Base-by-base conservation (phyloP, 2,113 vertebrate species). In the Corvus cornix region DNA sequence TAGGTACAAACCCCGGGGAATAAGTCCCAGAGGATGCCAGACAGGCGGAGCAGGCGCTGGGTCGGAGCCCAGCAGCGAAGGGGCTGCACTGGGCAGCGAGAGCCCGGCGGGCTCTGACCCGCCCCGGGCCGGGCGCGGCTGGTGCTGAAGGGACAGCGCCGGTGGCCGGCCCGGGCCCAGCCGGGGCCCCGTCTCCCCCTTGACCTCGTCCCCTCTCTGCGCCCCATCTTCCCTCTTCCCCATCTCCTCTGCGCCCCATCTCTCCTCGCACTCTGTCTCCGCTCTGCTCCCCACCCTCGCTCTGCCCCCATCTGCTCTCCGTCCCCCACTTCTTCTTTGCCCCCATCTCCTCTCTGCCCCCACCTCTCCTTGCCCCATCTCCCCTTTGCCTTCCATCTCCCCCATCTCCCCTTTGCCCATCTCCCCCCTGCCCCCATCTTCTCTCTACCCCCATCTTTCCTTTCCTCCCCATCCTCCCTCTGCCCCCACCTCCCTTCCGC, bases 71-170 rank as follows among this genome's bases (percentile, higher is more conserved):
- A 10, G 64, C 73, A 22, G 53, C 2, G 37, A 9, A 17, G 33
- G 55, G 69, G 37, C 66, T 7, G 66, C 24, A 4, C 43, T 5
- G 30, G 49, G 26, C 53, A 14, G 52, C 2, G 46, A 28, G 73
- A 15, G 63, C 51, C 49, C 28, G 43, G 43, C 51, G 30, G 60
- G 60, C 44, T 16, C 26, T 1, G 60, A 10, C 1, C 49, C 41
- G 49, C 26, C 23, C 60, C 16, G 52, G 10, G 35, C 41, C 22
- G 37, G 53, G 63, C 22, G 24, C 17, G 26, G 27, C 7, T 94
- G 96, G 97, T 97, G 97, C 97, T 97, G 97, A 97, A 97, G 41
- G 97, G 97, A 97, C 96, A 96, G 97, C 96, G 73, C 87, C 93
- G 4, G 48, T 6, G 22, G 49, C 43, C 2, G 16, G 58, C 37